Evolutionary conservation across 2,888 invertebrate genomes (phyloP), one percentile per base, ranked within the genome.

Genomic region (Rosalia funebris): DNA sequence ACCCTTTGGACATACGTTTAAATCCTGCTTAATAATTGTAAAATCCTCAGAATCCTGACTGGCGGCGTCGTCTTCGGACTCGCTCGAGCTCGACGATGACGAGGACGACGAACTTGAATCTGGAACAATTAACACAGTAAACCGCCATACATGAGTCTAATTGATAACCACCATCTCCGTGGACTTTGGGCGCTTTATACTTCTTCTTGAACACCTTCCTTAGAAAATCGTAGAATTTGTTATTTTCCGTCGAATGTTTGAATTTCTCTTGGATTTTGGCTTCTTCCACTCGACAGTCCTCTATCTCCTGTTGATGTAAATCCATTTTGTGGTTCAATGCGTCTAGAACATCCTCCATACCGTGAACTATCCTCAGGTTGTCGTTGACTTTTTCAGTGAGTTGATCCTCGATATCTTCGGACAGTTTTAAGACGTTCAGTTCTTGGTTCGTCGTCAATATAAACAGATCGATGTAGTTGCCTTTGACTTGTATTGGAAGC

Each of bases 151-250:
- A n/a, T n/a, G n/a, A n/a, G n/a, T n/a, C n/a, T n/a, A n/a, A n/a
- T n/a, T n/a, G n/a, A n/a, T n/a, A n/a, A 32, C 9, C n/a, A 82
- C 85, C 86, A 57, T 84, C 84, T 2, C 84, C 85, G 45, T 82
- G 81, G 0, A 82, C 82, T 73, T 90, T 90, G 0, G 88, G 88
- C 3, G 89, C 86, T 63, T 90, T 90, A 73, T 89, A 92, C 74
- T 91, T 93, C 77, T 93, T 95, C 75, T 89, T 91, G 74, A 91
- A 95, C 55, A 96, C 93, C 72, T 89, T 88, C 14, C 87, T 85
- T 37, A 96, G 79, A 75, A 93, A 95, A 71, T 91, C 89, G 3
- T 86, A 86, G 77, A 91, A 95, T 76, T 91, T 92, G 74, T 91
- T 90, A 53, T 91, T 89, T 37, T 84, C 85, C 0, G 88, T 84